Evolutionary conservation across 1,140 invertebrate genomes (phyloP), one percentile per base, ranked within the genome.

Genomic region (Lucilia sericata): DNA sequence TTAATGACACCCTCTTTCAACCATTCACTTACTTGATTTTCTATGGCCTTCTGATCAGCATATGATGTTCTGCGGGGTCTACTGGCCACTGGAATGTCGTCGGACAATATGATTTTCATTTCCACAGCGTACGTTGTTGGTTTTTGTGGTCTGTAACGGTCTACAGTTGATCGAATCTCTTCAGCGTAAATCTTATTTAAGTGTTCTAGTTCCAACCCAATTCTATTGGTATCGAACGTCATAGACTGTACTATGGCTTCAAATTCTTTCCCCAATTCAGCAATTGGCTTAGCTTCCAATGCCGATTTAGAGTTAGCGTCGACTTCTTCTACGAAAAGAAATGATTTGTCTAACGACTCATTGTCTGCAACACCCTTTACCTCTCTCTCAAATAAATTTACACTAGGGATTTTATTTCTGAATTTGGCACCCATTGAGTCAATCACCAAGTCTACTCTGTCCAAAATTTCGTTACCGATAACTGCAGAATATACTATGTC

Each of bases 1-100:
- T 42, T 42, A 42, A 42, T 42, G 0, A 88, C 85, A 12, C 86
- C 86, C 19, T 86, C 74, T 5, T 86, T 36, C 19, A 88, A 83
- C 74, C 74, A 75, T 5, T 75, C 74, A 34, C 30, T 75, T 12
- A 75, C 30, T 75, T 75, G 74, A 13, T 75, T 34, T 8, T 75
- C 74, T 25, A 75, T 34, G 25, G 21, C 74, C 25, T 34, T 14
- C 74, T 75, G 74, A 34, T 75, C 30, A 13, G 30, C 21, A 34
- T 75, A 75, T 13, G 30, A 75, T 34, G 30, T 75, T 75, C 25
- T 30, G 25, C 74, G 21, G 13, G 30, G 74, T 34, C 30, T 75
- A 14, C 30, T 25, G 13, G 74, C 74, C 3, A 75, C 25, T 30
- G 74, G 74, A 34, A 34, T 75, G 30, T 34, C 74, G 74, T 76